Base-by-base conservation (phyloP, 2,888 invertebrate species). In the Diabrotica balteata region DNA sequence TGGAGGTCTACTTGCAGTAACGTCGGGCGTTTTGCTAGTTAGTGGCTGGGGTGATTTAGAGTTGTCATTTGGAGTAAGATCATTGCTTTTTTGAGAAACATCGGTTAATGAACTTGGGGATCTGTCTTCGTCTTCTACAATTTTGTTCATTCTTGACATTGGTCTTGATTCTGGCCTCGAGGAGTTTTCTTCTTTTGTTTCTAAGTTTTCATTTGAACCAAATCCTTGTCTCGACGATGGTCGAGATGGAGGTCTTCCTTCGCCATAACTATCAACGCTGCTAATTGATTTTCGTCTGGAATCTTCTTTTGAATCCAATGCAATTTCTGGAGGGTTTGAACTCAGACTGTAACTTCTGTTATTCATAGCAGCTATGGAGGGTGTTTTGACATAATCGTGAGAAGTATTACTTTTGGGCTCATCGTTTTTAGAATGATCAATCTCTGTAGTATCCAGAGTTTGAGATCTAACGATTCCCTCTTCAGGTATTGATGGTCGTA, bases 271-370 rank as follows among this genome's bases (percentile, higher is more conserved):
- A 51, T 87, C 85, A 46, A 87, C 82, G 61, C 86, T 83, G 75
- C 86, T 87, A 10, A 86, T 82, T 7, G 87, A 87, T 75, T 86
- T 85, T 68, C 87, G 82, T 59, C 87, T 82, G n/a, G 71, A 64
- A 77, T 87, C 87, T 73, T 88, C 88, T 71, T 86, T 86, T 69
- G 81, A 70, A 77, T 85, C 85, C 59, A 85, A 79, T 45, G 85
- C 84, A 9, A 72, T 66, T 69, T 86, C 82, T 22, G 86, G 86
- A 52, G 86, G 84, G 73, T 86, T 86, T 45, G 86, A 86, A 66
- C 86, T 85, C 73, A 87, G 85, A 74, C 87, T 88, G 71, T 82
- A 87, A 76, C 87, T 88, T 78, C 88, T 85, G 45, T 85, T 85
- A 81, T 88, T 87, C 72, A 84, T 82, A 73, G 85, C 80, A 69